Percentiles rank a stretch among this genome's conserved stretches.
Evolutionary conservation across 2,888 invertebrate genomes (phyloP).

Genomic region (Anticlea derivata): DNA sequence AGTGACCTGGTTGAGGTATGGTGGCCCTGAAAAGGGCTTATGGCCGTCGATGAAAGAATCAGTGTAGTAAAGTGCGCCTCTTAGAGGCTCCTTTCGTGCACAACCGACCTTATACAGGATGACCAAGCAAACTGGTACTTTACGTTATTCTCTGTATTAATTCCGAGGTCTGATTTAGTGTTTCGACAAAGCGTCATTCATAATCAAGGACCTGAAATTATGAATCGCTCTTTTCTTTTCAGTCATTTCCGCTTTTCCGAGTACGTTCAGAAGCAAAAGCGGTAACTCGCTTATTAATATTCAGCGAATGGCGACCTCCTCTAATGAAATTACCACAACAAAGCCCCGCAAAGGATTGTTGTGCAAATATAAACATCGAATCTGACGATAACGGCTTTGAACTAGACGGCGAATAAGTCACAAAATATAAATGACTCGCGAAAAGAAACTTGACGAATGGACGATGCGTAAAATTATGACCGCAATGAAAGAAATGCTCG

Average conservation of each 20-base stretch:
- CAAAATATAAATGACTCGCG: slow-evolving; percentile 30
- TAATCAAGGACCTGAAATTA: slow-evolving; percentile 20
- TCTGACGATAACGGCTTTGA: slow-evolving; percentile 58
- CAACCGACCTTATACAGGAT: no score
- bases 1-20: no score
- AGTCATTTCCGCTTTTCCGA: slow-evolving; percentile 18
- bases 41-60: no score
- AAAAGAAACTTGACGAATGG: slow-evolving; percentile 8
- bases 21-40: no score
- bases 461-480: slow-evolving; percentile 4
- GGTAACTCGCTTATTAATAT: slow-evolving; percentile 69
- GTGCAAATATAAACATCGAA: slow-evolving; percentile 78
- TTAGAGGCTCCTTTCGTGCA: no score
- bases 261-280: slow-evolving; percentile 54
- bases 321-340: slow-evolving; percentile 81
- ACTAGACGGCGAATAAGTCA: slow-evolving; percentile 30
- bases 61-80: no score
- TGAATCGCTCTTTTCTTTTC: slow-evolving; percentile 23
- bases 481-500: not conserved
- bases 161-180: not conserved
- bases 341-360: slow-evolving; percentile 68
- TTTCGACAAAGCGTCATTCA: slow-evolving; percentile 1
- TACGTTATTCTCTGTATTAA: not conserved
- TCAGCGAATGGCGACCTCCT: slow-evolving; percentile 64
- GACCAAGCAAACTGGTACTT: no score